A percentile compares a stretch with the other conserved stretches of the same genome.
Conservation (phyloP, 2,797 vertebrate species). For the Gorsachius magnificus region DNA sequence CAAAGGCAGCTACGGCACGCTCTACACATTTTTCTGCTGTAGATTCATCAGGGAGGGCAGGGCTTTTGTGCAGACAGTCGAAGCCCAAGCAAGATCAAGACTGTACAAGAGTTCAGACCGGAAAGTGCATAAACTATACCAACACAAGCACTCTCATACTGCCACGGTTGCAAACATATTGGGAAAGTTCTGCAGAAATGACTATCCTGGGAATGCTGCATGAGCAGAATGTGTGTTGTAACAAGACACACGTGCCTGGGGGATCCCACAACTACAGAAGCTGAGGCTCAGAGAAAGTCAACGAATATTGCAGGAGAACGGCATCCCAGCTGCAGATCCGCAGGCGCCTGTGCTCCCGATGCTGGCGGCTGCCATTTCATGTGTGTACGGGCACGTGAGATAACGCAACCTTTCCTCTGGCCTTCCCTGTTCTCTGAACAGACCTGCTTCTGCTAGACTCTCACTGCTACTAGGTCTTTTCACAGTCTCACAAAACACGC, state of each 20-base stretch:
- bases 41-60: background rate
- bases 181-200: background rate
- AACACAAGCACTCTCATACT: background rate
- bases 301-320: background rate
- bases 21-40: rapidly evolving
- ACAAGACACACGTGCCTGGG: background rate
- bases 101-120: background rate
- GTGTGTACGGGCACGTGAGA: rapidly evolving
- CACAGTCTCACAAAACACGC: rapidly evolving
- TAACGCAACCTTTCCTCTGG: background rate
- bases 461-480: background rate
- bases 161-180: background rate
- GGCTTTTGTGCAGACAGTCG: background rate
- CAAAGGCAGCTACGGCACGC: background rate
- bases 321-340: background rate
- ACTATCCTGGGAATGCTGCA: background rate
- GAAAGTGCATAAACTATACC: background rate
- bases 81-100: background rate
- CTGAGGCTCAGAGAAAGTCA: background rate
- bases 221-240: background rate
- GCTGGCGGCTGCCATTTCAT: background rate
- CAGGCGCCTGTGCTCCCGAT: background rate
- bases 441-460: background rate
- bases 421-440: background rate
- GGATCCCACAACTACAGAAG: background rate